Percentiles rank a stretch among this genome's conserved stretches.
Conservation (phyloP, 1,140 invertebrate species). For the Cydia pomonella region DNA sequence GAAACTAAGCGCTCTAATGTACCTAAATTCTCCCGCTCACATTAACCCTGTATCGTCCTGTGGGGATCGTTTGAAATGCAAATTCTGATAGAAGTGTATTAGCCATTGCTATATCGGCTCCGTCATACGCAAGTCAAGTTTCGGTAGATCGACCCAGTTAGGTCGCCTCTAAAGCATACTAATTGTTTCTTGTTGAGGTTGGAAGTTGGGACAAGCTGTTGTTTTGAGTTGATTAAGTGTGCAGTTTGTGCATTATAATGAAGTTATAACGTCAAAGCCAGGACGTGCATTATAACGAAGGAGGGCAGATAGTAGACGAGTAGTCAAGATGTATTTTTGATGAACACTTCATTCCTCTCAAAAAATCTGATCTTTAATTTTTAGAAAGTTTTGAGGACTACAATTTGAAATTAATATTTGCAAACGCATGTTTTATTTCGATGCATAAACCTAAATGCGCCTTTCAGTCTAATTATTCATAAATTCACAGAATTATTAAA, state of each 20-base stretch:
- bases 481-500: neutral
- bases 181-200: conserved; percentile 20
- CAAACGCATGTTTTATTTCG: neutral
- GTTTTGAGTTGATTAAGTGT: conserved; percentile 30
- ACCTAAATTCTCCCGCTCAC: conserved; percentile 50
- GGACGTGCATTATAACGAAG: too few relatives aligned
- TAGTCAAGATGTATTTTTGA: too few relatives aligned
- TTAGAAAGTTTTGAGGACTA: too few relatives aligned
- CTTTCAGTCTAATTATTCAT: neutral
- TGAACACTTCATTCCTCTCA: too few relatives aligned
- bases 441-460: neutral
- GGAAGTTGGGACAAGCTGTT: conserved; percentile 23
- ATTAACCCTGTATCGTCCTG: conserved; percentile 51
- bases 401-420: too few relatives aligned
- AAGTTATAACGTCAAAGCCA: neutral
- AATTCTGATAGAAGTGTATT: conserved; percentile 64
- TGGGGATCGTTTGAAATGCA: conserved; percentile 69
- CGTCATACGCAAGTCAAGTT: conserved; percentile 34
- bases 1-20: conserved; percentile 48
- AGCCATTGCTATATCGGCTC: conserved; percentile 65
- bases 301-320: too few relatives aligned
- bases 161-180: conserved; percentile 26
- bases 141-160: conserved; percentile 25
- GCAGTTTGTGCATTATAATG: conserved; percentile 19
- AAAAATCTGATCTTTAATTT: too few relatives aligned